Evolutionary conservation across 2,888 invertebrate species (phyloP).

Genomic region (Tenthredo amoena): DNA sequence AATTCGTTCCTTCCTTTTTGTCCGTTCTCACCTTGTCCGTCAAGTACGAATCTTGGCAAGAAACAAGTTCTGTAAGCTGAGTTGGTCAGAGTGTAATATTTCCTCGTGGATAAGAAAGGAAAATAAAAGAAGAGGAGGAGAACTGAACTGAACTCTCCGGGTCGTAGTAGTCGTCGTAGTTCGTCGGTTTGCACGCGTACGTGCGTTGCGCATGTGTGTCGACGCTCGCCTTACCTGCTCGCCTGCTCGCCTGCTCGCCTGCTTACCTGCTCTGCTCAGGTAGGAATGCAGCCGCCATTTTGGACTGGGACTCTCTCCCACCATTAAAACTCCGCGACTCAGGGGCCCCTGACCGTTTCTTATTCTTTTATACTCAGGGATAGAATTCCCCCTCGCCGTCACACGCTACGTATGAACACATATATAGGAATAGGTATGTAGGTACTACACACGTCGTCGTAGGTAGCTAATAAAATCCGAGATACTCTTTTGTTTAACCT

Average conservation of each 20-base stretch:
- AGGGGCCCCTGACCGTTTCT: conserved; percentile 45
- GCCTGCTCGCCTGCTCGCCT: background rate
- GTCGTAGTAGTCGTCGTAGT: conserved; percentile 9
- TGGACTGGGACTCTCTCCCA: conserved; percentile 32
- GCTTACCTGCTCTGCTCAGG: conserved; percentile 7
- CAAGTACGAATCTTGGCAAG: background rate
- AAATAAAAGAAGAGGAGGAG: background rate
- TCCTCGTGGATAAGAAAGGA: background rate
- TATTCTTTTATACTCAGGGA: background rate
- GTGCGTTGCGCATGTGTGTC: background rate
- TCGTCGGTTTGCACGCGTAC: background rate
- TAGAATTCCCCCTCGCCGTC: background rate
- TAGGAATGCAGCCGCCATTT: conserved; percentile 51
- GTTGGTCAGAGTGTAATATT: background rate
- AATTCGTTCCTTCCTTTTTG: background rate
- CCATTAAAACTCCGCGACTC: conserved; percentile 5
- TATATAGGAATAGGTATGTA: background rate
- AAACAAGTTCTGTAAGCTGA: background rate
- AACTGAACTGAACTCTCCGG: background rate
- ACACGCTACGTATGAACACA: background rate
- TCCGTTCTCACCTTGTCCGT: background rate
- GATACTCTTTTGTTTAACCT: background rate
- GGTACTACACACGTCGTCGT: background rate
- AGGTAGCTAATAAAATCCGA: background rate
- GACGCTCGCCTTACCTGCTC: background rate